Conservation (phyloP, 2,797 vertebrate species). For the Adelosebastes latens region DNA sequence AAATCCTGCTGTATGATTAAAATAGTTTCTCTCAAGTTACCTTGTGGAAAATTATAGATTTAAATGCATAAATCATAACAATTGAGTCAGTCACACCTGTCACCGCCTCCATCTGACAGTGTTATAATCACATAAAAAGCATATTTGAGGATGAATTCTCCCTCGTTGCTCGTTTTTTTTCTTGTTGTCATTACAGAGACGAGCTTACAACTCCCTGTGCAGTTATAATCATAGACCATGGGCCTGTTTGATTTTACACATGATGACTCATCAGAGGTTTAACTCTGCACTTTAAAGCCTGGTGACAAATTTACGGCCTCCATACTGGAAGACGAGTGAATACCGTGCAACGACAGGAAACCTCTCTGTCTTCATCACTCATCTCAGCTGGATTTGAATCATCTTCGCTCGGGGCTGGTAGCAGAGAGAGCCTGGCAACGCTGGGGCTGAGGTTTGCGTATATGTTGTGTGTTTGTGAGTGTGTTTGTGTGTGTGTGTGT, state of each 20-base stretch:
- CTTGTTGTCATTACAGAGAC: constrained; percentile 57
- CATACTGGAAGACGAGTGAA: constrained; percentile 37
- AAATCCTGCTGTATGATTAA: constrained; percentile 1
- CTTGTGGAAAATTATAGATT: neutral
- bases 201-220: constrained; percentile 58
- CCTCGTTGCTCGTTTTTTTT: constrained; percentile 34
- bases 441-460: constrained; percentile 35
- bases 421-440: constrained; percentile 36
- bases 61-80: constrained; percentile 23
- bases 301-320: constrained; percentile 70
- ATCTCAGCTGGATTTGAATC: constrained; percentile 64
- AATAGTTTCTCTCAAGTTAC: neutral
- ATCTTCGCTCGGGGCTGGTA: constrained; percentile 51
- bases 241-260: constrained; percentile 63
- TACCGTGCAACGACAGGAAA: constrained; percentile 39
- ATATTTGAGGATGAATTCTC: constrained; percentile 48
- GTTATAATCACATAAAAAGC: constrained; percentile 41
- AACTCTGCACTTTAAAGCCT: constrained; percentile 67
- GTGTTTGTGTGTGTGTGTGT: constrained; percentile 6
- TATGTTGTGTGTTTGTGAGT: neutral
- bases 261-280: constrained; percentile 76
- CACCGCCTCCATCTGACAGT: constrained; percentile 36
- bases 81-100: constrained; percentile 39
- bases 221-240: constrained; percentile 58
- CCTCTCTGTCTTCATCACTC: constrained; percentile 64